A percentile compares a stretch with the other conserved stretches of the same genome.
Evolutionary conservation across 2,888 invertebrate species (phyloP).

Genomic region (Galeopsomyia nigrocyanea): DNA sequence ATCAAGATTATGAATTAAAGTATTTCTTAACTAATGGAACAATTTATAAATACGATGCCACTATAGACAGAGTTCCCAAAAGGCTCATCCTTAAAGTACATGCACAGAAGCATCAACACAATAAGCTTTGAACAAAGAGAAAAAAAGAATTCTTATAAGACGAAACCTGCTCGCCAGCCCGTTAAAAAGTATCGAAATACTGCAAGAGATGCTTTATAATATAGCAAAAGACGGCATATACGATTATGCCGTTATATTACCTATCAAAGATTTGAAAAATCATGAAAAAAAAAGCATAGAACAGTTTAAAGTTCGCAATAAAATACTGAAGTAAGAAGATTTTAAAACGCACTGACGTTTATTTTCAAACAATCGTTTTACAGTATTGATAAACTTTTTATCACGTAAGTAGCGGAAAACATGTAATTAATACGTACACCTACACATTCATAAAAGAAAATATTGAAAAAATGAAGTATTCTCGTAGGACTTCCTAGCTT

Average conservation of each 20-base stretch:
- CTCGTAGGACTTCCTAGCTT: conserved; percentile 48
- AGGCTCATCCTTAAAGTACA: conserved; percentile 6
- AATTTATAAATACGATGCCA: conserved; percentile 24
- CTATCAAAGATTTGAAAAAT: conserved; percentile 10
- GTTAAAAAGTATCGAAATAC: conserved; percentile 5
- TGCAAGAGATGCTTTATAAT: background rate
- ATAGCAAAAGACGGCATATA: conserved; percentile 1
- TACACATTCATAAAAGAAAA: background rate
- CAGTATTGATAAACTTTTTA: conserved; percentile 49
- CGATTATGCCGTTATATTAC: background rate
- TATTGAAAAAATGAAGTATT: conserved; percentile 43
- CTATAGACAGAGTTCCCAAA: conserved; percentile 24
- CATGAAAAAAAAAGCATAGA: conserved; percentile 6
- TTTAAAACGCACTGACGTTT: conserved; percentile 33
- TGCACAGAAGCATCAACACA: conserved; percentile 21
- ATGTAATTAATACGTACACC: conserved; percentile 28
- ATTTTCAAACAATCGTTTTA: conserved; percentile 49
- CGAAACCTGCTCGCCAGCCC: conserved; percentile 18
- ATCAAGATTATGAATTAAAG: conserved; percentile 2
- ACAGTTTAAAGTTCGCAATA: background rate
- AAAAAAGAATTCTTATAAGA: conserved; percentile 6
- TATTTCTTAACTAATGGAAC: conserved; percentile 18
- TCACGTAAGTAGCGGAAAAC: conserved; percentile 37
- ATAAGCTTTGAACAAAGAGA: conserved; percentile 21
- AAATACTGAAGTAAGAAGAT: conserved; percentile 8